Conservation (phyloP, 2,888 invertebrate genomes). For the Spisula subtruncata region DNA sequence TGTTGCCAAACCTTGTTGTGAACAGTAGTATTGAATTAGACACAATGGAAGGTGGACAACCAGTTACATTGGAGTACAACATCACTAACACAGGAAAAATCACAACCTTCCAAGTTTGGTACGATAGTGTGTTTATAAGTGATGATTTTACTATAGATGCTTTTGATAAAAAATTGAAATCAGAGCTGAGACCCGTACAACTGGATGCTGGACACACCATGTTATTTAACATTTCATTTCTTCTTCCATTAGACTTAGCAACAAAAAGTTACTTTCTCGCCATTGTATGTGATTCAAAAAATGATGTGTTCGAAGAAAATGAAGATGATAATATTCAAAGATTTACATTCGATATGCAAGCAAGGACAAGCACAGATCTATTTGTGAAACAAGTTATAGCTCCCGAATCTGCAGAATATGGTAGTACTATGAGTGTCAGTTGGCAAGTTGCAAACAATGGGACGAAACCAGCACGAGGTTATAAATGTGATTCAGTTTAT, state of each 20-base stretch:
- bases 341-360: conserved; percentile 30
- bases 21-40: not conserved
- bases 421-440: conserved; percentile 36
- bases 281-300: conserved; percentile 50
- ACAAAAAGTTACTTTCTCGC: conserved; percentile 56
- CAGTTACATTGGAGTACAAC: conserved; percentile 41
- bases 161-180: conserved; percentile 56
- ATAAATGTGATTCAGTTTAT: conserved; percentile 64
- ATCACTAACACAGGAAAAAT: conserved; percentile 49
- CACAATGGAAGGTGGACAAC: conserved; percentile 53
- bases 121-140: conserved; percentile 54
- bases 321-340: conserved; percentile 55
- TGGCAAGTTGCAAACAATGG: conserved; percentile 63
- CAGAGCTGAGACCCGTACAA: not conserved
- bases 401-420: conserved; percentile 32
- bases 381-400: conserved; percentile 43
- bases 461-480: conserved; percentile 37
- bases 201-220: conserved; percentile 34
- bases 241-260: conserved; percentile 53
- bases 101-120: conserved; percentile 25
- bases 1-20: conserved; percentile 41
- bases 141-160: conserved; percentile 53
- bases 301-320: conserved; percentile 54
- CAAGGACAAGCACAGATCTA: conserved; percentile 53
- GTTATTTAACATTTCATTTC: conserved; percentile 20